A percentile compares a stretch with the other conserved stretches of the same genome.
Evolutionary conservation across 2,797 vertebrate species (phyloP).

Genomic region (Anas bernieri): DNA sequence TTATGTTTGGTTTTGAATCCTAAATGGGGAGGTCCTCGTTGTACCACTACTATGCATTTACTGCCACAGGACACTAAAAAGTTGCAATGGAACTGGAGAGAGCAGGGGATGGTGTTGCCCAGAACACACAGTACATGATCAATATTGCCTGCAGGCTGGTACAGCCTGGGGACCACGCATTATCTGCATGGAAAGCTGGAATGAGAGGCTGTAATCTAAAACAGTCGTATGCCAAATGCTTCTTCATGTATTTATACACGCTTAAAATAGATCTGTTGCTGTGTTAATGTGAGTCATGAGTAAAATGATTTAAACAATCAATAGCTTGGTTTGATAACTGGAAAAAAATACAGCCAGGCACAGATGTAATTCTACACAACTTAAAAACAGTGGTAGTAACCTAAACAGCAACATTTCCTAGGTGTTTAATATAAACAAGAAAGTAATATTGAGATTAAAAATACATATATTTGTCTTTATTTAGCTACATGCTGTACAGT

Average conservation of each 20-base stretch:
- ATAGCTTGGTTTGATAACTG: neutral
- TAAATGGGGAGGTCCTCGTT: neutral
- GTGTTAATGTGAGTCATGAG: neutral
- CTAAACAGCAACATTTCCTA: neutral
- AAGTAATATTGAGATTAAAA: neutral
- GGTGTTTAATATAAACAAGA: neutral
- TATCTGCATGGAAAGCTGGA: neutral
- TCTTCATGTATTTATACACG: neutral
- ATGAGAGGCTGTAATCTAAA: neutral
- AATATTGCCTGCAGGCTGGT: neutral
- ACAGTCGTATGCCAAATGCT: neutral
- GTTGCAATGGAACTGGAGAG: neutral
- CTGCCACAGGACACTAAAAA: neutral
- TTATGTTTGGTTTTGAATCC: neutral
- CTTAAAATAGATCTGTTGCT: slow-evolving; percentile 25
- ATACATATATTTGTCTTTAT: neutral
- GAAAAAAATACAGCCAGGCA: neutral
- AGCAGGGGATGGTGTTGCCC: neutral
- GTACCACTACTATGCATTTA: neutral
- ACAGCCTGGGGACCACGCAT: accelerated
- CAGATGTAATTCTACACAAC: neutral
- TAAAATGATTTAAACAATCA: slow-evolving; percentile 2
- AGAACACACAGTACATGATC: neutral
- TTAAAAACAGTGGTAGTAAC: neutral
- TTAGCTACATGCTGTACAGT: neutral